Evolutionary conservation across 2,113 vertebrate species (phyloP), one percentile per base, ranked within the genome.

Genomic region (Microcebus lehilahytsara): DNA sequence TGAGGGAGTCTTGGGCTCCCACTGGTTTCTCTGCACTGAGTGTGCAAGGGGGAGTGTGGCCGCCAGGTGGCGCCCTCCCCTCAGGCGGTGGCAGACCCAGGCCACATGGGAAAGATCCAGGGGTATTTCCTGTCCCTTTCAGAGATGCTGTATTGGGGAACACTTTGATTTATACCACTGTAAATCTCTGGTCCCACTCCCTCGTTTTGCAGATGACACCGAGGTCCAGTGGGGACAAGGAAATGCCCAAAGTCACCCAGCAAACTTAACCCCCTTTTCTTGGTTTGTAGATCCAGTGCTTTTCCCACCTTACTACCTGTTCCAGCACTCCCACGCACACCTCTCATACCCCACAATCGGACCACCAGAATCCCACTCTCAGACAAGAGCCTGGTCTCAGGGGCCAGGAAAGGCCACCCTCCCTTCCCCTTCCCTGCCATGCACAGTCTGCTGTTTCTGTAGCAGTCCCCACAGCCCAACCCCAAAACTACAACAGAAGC

Each of bases 21-120:
- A 0, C 37, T 17, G 30, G 32, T 71, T 60, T 60, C 84, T 46
- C 62, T 9, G 34, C 46, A 5, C 20, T 20, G 22, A 6, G 16
- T 11, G 51, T 23, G 2, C n/a, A 30, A 72, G 71, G 46, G 20
- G 25, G 32, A 10, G 20, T 30, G 2, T 14, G 37, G 60, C 95
- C 97, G 69, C 96, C 78, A 98, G 98, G 89, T 93, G 98, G 97
- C 93, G 62, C 77, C 49, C 91, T 95, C 40, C 40, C 53, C 88
- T 40, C 23, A 74, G n/a, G 34, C 53, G 42, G 58, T 46, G 34
- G 71, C 66, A 40, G 84, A 72, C 13, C 27, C 20, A 3, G 60
- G 37, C 77, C 14, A 5, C 11, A 1, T 0, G 7, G 51, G 32
- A 72, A n/a, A 30, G 11, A 32, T 34, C 14, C 27, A 0, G 27